Percentiles rank a stretch among this genome's conserved stretches.
These are phyloP conservation scores for Eupithecia abbreviata DNA, from an alignment of 2,888 invertebrate species.

Conservation along the genomic window DNA sequence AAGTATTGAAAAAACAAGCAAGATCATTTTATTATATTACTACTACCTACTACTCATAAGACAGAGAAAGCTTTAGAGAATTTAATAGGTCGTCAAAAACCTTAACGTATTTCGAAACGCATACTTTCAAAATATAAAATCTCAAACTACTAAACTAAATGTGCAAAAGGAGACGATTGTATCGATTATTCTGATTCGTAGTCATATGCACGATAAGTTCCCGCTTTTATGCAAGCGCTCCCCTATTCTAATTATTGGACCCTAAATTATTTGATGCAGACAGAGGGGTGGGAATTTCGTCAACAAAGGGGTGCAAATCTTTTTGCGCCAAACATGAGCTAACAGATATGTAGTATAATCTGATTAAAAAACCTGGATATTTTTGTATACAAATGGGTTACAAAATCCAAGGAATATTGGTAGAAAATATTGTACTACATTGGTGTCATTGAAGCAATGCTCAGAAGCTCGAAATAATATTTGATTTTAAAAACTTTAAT, in stretches of 20 bases:
- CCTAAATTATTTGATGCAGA: conserved; percentile 31
- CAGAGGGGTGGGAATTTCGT: conserved; percentile 30
- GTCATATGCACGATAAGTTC: conserved; percentile 24
- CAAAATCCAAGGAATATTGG: too few relatives aligned
- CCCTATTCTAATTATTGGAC: conserved; percentile 35
- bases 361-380: too few relatives aligned
- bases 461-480: too few relatives aligned
- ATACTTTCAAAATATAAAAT: not conserved
- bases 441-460: too few relatives aligned
- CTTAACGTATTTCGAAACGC: too few relatives aligned
- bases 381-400: too few relatives aligned
- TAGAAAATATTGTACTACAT: too few relatives aligned
- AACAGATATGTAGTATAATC: too few relatives aligned
- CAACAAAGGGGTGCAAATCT: conserved; percentile 28
- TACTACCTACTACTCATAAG: not conserved
- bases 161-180: conserved; percentile 13
- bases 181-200: conserved; percentile 31
- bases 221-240: conserved; percentile 26
- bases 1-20: too few relatives aligned
- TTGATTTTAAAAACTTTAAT: too few relatives aligned
- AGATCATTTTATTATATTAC: too few relatives aligned
- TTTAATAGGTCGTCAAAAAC: not conserved
- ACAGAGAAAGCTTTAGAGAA: not conserved
- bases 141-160: not conserved
- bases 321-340: not conserved